phyloP scores from a whole-genome alignment of 2,113 vertebrate species.

The Danio rerio region GRCz12tu NC_133178.1:63669501-63670000 shows the following conservation, averaged over 20 bases:
- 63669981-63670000: not conserved
- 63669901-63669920: not conserved
- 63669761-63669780: not conserved
- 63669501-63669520: no score
- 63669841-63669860: not conserved
- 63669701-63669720: not conserved
- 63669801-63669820: not conserved
- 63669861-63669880: not conserved
- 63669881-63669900: not conserved
- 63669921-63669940: not conserved
- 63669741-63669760: not conserved
- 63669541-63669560: no score
- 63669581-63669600: no score
- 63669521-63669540: no score
- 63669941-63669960: not conserved
- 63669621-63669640: not conserved
- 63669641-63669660: not conserved
- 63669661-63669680: not conserved
- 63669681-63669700: not conserved
- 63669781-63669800: not conserved
- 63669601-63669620: not conserved
- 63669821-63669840: not conserved
- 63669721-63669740: not conserved
- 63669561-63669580: no score
- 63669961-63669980: not conserved